Percentiles rank a stretch among this genome's conserved stretches.
Evolutionary conservation across 2,888 invertebrate genomes (phyloP).

Genomic region (Calliopum simillimum): DNA sequence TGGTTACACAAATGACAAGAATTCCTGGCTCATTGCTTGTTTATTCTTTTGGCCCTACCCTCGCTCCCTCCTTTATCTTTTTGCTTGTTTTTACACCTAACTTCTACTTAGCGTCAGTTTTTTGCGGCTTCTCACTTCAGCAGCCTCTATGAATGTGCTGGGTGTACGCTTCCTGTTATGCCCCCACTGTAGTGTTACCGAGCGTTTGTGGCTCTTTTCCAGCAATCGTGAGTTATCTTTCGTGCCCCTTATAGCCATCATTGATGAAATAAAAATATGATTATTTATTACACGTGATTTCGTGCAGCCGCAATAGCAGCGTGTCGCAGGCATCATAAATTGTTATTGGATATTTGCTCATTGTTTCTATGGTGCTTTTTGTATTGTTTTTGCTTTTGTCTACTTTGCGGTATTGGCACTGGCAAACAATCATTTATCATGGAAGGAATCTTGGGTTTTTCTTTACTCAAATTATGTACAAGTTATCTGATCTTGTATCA

Average conservation of each 20-base stretch:
- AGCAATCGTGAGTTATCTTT: constrained; percentile 23
- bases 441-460: not conserved
- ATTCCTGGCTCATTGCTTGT: not conserved
- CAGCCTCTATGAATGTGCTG: too few relatives aligned
- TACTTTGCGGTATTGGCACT: not conserved
- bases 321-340: constrained; percentile 21
- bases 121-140: too few relatives aligned
- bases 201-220: not conserved
- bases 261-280: constrained; percentile 33
- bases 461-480: too few relatives aligned
- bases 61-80: not conserved
- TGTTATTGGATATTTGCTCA: constrained; percentile 24
- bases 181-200: too few relatives aligned
- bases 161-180: too few relatives aligned
- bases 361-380: not conserved
- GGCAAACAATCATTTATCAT: constrained; percentile 31
- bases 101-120: too few relatives aligned
- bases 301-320: constrained; percentile 11
- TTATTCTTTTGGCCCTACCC: not conserved
- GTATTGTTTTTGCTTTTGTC: not conserved
- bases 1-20: constrained; percentile 14
- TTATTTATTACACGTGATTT: constrained; percentile 32
- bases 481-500: too few relatives aligned
- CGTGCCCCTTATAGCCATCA: not conserved
- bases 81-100: too few relatives aligned